A percentile compares a stretch with the other conserved stretches of the same genome.
These are phyloP conservation scores for Contarinia nasturtii DNA, from an alignment of 1,140 invertebrate species.

Conservation along the genomic window DNA sequence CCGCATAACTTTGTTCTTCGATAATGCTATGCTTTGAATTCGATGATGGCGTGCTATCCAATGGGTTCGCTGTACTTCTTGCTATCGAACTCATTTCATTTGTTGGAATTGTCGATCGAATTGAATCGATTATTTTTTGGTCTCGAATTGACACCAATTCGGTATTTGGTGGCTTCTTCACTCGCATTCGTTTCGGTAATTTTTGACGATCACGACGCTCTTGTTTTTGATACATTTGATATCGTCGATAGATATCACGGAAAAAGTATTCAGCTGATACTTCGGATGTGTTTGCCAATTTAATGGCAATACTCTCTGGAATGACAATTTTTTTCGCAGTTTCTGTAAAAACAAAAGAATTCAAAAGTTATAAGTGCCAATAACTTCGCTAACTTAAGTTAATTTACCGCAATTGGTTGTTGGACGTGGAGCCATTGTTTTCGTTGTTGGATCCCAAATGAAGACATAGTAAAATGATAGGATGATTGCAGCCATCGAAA, in stretches of 20 bases:
- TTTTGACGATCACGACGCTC: not conserved
- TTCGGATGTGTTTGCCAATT: not conserved
- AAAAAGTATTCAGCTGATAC: not conserved
- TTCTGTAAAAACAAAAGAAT: not conserved
- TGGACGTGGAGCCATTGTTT: not conserved
- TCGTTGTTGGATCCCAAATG: constrained; percentile 57
- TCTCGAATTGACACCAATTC: too few relatives aligned
- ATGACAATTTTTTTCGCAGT: constrained; percentile 1
- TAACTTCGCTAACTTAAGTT: too few relatives aligned
- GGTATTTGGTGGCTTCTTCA: too few relatives aligned
- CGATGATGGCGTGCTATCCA: too few relatives aligned
- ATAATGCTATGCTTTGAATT: too few relatives aligned
- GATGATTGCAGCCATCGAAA: constrained; percentile 79
- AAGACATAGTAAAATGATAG: constrained; percentile 84
- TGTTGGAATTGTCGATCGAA: too few relatives aligned
- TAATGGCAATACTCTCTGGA: constrained; percentile 2
- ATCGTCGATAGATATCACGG: not conserved
- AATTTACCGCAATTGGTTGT: not conserved
- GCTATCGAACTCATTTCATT: too few relatives aligned
- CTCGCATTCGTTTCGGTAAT: too few relatives aligned
- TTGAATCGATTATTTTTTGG: too few relatives aligned
- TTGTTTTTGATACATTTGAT: not conserved
- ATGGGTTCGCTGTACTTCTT: too few relatives aligned
- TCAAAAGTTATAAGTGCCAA: not conserved
- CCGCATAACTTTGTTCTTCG: too few relatives aligned